These are phyloP conservation scores for Myiopsitta monachus DNA, from an alignment of 2,113 vertebrate genomes.

Conservation along the genomic window DNA sequence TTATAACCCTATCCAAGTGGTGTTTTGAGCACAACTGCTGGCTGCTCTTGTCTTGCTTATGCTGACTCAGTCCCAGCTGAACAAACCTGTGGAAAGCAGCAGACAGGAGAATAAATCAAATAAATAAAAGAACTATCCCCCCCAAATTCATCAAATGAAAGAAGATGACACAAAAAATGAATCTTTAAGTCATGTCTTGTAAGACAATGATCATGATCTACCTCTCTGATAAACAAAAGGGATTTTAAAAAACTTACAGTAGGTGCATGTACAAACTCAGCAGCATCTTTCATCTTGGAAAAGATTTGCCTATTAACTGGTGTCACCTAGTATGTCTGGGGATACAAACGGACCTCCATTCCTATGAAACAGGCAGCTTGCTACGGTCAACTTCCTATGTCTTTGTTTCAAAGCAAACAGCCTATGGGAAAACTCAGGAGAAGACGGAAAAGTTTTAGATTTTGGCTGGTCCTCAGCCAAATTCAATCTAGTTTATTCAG, in stretches of 20 bases:
- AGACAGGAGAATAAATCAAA: background rate
- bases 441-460: background rate
- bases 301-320: background rate
- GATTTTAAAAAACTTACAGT: background rate
- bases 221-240: background rate
- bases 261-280: background rate
- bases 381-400: background rate
- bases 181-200: background rate
- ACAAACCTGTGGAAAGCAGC: conserved; percentile 82
- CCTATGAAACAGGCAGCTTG: background rate
- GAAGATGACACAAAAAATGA: background rate
- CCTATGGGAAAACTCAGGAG: background rate
- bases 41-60: conserved; percentile 81
- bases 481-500: background rate
- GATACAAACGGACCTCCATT: background rate
- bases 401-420: background rate
- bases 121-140: background rate
- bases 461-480: background rate
- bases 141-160: background rate
- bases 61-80: conserved; percentile 88
- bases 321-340: background rate
- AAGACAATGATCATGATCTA: background rate
- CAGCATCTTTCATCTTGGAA: background rate
- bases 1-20: conserved; percentile 79
- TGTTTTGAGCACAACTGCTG: conserved; percentile 70